phyloP scores from a whole-genome alignment of 2,797 vertebrate species.

The Epinephelus awoara region DNA sequence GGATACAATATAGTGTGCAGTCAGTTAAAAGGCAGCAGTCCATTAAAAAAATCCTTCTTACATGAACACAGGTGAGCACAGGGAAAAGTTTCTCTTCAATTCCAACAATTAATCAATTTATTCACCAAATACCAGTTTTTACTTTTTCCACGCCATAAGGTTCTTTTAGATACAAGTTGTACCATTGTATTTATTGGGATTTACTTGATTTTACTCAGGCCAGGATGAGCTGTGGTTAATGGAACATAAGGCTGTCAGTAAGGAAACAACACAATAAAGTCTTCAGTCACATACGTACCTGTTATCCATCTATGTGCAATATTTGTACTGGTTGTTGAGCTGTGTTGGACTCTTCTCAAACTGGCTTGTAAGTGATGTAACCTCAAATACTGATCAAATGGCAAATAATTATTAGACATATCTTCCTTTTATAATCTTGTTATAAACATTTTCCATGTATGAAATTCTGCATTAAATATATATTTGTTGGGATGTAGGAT shows the following conservation, averaged over 20 bases:
- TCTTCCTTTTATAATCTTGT: background rate
- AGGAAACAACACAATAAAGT: background rate
- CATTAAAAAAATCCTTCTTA: too few relatives aligned
- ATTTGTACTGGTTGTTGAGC: background rate
- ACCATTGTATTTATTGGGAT: background rate
- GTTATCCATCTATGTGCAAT: background rate
- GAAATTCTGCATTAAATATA: background rate
- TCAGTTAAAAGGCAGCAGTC: too few relatives aligned
- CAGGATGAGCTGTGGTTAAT: background rate
- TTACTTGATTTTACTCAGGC: background rate
- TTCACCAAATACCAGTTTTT: background rate
- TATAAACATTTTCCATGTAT: background rate
- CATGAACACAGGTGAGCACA: too few relatives aligned
- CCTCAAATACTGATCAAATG: background rate
- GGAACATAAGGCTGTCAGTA: background rate
- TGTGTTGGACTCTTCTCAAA: background rate
- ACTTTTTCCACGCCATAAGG: background rate
- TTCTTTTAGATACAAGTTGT: background rate
- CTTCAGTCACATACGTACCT: background rate
- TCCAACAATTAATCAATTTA: background rate
- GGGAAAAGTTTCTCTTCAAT: background rate
- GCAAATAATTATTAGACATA: background rate
- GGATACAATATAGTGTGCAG: too few relatives aligned
- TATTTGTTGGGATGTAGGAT: background rate
- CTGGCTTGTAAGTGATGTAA: background rate